Evolutionary conservation across 1,140 invertebrate species (phyloP).

Genomic region (Aplysia californica): DNA sequence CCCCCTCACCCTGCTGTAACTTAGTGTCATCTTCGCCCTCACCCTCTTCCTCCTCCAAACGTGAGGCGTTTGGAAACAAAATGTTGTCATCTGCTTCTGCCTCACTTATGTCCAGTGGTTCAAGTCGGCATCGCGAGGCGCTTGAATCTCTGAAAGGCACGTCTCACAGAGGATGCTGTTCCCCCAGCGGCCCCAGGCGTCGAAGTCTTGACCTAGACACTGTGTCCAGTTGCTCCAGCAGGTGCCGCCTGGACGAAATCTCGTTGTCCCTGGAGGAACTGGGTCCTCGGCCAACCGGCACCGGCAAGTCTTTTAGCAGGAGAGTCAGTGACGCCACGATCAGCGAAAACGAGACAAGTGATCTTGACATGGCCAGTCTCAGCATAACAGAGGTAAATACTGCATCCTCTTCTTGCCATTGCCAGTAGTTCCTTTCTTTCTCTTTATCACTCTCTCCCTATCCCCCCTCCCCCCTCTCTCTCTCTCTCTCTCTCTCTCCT

Average conservation of each 20-base stretch:
- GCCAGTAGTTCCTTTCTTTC: background rate
- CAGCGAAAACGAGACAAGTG: background rate
- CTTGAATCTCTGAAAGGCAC: background rate
- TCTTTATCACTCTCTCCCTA: background rate
- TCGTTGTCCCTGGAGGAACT: background rate
- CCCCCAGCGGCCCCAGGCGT: background rate
- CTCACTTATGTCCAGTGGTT: background rate
- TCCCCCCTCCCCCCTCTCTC: background rate
- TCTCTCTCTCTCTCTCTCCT: background rate
- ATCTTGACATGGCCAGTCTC: background rate
- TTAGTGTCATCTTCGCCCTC: background rate
- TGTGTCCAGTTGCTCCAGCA: background rate
- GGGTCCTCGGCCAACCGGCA: background rate
- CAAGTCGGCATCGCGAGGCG: background rate
- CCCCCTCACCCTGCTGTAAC: background rate
- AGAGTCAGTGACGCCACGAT: background rate
- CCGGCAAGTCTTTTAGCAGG: no score
- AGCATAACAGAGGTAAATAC: slow-evolving; percentile 8
- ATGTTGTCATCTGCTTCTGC: background rate
- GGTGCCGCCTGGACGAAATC: background rate
- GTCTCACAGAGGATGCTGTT: background rate
- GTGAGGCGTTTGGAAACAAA: background rate
- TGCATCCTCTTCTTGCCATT: background rate
- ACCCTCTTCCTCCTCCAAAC: background rate
- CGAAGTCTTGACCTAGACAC: slow-evolving; percentile 11